Percentiles rank a stretch among this genome's conserved stretches.
Conservation (phyloP, 2,888 invertebrate species). For the Drosophila anomalata region DNA sequence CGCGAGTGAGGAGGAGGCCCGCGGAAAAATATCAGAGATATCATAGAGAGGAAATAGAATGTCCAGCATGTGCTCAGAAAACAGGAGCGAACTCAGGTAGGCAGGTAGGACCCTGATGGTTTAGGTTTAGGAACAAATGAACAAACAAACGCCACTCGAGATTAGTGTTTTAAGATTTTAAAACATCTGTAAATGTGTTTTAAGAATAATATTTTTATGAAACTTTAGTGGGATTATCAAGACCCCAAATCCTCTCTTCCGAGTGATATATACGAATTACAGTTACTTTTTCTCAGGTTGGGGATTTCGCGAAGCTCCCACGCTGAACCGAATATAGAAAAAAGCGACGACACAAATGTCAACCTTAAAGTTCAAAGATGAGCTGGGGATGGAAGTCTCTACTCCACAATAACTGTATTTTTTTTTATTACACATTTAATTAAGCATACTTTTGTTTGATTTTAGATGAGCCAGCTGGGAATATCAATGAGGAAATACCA, state of each 20-base stretch:
- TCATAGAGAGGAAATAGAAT: constrained; percentile 22
- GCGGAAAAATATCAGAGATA: constrained; percentile 28
- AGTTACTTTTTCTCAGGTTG: constrained; percentile 40
- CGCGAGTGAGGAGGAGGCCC: not conserved
- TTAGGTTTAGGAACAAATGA: not conserved
- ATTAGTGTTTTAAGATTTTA: not conserved
- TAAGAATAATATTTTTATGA: not conserved
- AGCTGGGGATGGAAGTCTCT: constrained; percentile 5
- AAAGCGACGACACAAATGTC: constrained; percentile 52
- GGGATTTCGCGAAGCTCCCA: constrained; percentile 42
- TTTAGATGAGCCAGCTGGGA: constrained; percentile 7
- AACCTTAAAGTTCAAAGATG: constrained; percentile 56
- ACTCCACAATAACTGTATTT: constrained; percentile 55
- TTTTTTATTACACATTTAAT: constrained; percentile 41
- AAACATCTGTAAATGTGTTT: not conserved
- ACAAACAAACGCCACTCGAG: not conserved
- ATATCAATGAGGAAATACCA: constrained; percentile 30
- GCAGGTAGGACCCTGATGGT: constrained; percentile 17
- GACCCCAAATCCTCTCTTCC: constrained; percentile 27
- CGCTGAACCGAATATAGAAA: constrained; percentile 30
- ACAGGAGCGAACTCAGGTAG: constrained; percentile 53
- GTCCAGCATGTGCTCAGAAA: constrained; percentile 43
- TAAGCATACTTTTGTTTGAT: constrained; percentile 15
- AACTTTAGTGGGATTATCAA: not conserved
- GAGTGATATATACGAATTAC: constrained; percentile 37